Base-by-base conservation (phyloP, 2,888 invertebrate genomes). In the Drosophila merina region DNA sequence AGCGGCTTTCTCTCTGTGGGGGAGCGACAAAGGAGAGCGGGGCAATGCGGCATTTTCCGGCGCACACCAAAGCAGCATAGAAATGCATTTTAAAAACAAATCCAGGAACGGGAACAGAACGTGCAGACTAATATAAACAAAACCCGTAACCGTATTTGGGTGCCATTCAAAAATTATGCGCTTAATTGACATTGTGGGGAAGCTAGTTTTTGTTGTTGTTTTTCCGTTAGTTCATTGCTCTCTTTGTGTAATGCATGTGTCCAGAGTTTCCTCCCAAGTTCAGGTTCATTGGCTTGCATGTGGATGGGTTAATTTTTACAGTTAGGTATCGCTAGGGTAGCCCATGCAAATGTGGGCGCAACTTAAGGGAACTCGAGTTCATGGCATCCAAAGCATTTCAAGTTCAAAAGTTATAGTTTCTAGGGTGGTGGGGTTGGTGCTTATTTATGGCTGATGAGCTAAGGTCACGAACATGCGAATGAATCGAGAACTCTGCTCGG, bases 221-320 rank as follows among this genome's bases (percentile, higher is more conserved):
- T 28, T 55, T 55, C 31, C 33, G 3, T 33, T 36, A 36, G 36
- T 26, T 42, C 28, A 12, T 64, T 57, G 38, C 14, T 54, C 57
- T 57, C 64, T 64, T 64, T 67, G 47, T 45, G 7, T 40, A 6
- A 12, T 9, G 10, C 36, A 36, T 40, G 12, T n/a, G 7, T 42
- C 44, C 25, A 8, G 25, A 44, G 9, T 44, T 44, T 25, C 25
- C 25, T 14, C 52, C 33, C n/a, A n/a, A 87, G 84, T 87, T 84
- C 86, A 87, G 78, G 84, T 84, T 84, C 86, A 84, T 79, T 87
- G 84, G 78, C 87, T 87, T 82, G 86, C 83, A 77, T 82, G 87
- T 72, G 59, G 45, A 4, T 66, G 73, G 68, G 44, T 82, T 79
- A 79, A 77, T 76, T 79, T 77, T 72, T 79, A 69, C 63, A 60